Evolutionary conservation across 1,140 invertebrate genomes (phyloP), one percentile per base, ranked within the genome.

Genomic region (Drosophila sp.): DNA sequence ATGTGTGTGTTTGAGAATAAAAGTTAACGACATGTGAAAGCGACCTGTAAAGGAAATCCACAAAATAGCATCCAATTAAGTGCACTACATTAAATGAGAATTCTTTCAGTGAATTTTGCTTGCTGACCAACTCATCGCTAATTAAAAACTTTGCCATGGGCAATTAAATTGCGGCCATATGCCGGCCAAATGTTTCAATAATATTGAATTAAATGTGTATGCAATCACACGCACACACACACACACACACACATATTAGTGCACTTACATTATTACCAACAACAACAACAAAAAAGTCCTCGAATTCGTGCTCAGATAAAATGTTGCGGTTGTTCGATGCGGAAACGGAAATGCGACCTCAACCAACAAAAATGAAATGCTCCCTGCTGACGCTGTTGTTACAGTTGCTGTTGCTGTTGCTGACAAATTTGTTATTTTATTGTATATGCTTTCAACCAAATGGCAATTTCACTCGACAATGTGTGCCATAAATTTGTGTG

Each of bases 141-240:
- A 77, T 76, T 80, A 73, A 71, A 80, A 77, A 41, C 30, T 47
- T 54, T 44, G 55, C 35, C 64, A 41, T 25, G 10, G 64, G 75
- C 55, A 76, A 68, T 64, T 44, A 63, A 75, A 67, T 81, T 85
- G 74, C 67, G 81, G 77, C 65, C 77, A 71, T 67, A 69, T 67
- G 35, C 29, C 7, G 50, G 29, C 32, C 32, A 57, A 70, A 70
- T 63, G 61, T 40, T 65, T 55, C 41, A 32, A 80, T 69, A 80
- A 66, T 82, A 86, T 87, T 83, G 70, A 87, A 82, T 86, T 86
- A 87, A 86, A 82, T 83, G 65, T 60, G 61, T 70, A 86, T 72
- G 69, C 83, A 87, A 79, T 87, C 82, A 85, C 56, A 64, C 63
- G 65, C 38, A 55, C 38, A 69, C 57, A 27, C 38, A 61, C 30